These are phyloP conservation scores for Brevimyrus niger DNA, from an alignment of 2,113 vertebrate species.

Conservation along the genomic window DNA sequence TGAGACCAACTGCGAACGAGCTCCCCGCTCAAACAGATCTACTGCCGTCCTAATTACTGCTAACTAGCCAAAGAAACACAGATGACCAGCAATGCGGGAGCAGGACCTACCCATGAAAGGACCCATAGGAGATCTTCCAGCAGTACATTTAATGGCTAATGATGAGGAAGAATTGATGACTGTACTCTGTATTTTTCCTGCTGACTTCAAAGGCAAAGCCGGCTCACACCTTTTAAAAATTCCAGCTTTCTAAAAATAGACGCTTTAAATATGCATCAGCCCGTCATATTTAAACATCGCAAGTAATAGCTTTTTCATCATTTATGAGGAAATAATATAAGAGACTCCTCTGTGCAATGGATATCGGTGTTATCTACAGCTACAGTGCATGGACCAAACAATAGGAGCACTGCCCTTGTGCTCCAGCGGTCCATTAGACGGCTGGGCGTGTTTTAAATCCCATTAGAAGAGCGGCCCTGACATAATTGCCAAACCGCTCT, in stretches of 20 bases:
- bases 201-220: background rate
- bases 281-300: background rate
- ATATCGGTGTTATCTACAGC: background rate
- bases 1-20: conserved; percentile 14
- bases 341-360: background rate
- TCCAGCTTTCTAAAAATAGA: conserved; percentile 6
- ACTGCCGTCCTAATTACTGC: background rate
- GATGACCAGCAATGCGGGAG: background rate
- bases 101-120: background rate
- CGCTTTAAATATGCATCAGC: background rate
- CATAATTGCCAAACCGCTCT: conserved; percentile 42
- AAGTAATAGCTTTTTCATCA: background rate
- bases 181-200: background rate
- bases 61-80: background rate
- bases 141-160: background rate
- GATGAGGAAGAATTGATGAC: background rate
- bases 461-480: conserved; percentile 32
- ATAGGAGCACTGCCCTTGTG: background rate
- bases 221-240: background rate
- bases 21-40: background rate
- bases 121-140: background rate
- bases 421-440: conserved; percentile 18
- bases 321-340: background rate
- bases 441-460: conserved; percentile 25
- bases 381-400: background rate